Evolutionary conservation across 1,140 invertebrate species (phyloP).

Genomic region (Hirudo medicinalis): DNA sequence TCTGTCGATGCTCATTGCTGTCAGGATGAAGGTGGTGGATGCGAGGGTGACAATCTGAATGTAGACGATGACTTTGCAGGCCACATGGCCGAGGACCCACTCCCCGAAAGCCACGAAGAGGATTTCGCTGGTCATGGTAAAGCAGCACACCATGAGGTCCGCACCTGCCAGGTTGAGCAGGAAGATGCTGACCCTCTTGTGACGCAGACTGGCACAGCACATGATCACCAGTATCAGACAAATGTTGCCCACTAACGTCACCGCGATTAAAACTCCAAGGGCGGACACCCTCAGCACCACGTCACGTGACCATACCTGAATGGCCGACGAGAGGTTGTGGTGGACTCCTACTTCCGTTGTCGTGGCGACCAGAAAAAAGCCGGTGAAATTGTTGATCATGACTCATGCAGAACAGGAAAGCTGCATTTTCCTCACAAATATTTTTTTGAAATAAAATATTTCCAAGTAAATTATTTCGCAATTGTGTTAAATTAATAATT

Average conservation of each 20-base stretch:
- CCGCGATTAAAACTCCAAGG: constrained; percentile 18
- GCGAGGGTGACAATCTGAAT: constrained; percentile 41
- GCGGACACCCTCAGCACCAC: constrained; percentile 14
- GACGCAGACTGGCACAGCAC: constrained; percentile 27
- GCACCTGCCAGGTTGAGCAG: constrained; percentile 32
- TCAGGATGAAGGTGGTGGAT: constrained; percentile 41
- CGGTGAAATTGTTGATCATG: too few species aligned
- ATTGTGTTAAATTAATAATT: too few species aligned
- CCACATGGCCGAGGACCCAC: constrained; percentile 37
- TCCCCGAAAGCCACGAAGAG: constrained; percentile 40
- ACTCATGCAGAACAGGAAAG: too few species aligned
- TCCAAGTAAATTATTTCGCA: too few species aligned
- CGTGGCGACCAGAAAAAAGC: too few species aligned
- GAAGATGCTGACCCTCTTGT: constrained; percentile 30
- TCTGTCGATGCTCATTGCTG: constrained; percentile 42
- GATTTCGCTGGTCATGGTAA: constrained; percentile 44
- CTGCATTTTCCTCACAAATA: too few species aligned
- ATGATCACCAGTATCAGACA: constrained; percentile 29
- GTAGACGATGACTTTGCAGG: constrained; percentile 37
- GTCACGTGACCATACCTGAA: neutral
- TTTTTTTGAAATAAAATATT: too few species aligned
- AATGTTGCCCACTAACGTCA: constrained; percentile 30
- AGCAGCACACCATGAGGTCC: constrained; percentile 40
- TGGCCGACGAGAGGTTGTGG: too few species aligned
- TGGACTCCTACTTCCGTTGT: too few species aligned